Evolutionary conservation across 2,888 invertebrate species (phyloP).

Genomic region (Stenchaetothrips biformis): DNA sequence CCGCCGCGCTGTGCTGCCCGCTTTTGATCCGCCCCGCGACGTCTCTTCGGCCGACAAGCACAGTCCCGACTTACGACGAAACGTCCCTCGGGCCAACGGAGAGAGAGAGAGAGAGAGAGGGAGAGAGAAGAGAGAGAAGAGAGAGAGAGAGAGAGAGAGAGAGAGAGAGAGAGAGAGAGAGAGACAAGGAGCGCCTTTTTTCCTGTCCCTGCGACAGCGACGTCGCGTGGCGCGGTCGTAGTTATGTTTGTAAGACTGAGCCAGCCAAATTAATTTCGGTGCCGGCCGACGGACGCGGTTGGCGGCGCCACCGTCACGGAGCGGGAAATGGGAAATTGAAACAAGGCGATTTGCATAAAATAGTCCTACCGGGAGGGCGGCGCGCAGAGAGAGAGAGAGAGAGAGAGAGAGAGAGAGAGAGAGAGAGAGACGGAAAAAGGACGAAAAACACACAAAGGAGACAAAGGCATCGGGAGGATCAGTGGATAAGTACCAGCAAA

Average conservation of each 20-base stretch:
- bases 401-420: background rate
- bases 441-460: background rate
- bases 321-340: background rate
- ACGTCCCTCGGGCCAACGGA: background rate
- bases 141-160: background rate
- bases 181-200: background rate
- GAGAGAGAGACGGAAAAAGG: background rate
- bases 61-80: background rate
- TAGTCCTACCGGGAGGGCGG: background rate
- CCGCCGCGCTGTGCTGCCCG: no score
- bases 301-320: background rate
- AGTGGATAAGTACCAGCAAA: no score
- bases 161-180: background rate
- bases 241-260: slow-evolving; percentile 3
- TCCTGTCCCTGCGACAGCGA: background rate
- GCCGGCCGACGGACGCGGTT: background rate
- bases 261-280: background rate
- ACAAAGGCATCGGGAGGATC: background rate
- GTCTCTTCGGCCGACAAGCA: background rate
- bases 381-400: background rate
- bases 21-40: background rate
- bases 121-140: background rate
- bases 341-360: background rate
- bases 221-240: background rate
- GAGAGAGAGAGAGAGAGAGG: background rate